Conservation (phyloP, 2,113 vertebrate genomes). For the Python bivittatus region DNA sequence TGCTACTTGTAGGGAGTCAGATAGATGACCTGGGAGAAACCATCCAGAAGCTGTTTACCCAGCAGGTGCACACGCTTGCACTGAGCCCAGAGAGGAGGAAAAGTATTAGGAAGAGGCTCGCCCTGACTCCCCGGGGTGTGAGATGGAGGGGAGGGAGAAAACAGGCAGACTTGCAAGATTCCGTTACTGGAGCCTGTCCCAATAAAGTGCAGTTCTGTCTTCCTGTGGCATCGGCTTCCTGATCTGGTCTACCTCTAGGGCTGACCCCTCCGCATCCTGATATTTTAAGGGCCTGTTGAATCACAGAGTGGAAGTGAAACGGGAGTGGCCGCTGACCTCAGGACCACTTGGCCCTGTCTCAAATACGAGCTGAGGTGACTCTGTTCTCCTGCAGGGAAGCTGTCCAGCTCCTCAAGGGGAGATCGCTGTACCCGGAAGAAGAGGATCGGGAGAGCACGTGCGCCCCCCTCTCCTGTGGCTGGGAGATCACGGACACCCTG, state of each 20-base stretch:
- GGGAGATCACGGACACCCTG: constrained; percentile 74
- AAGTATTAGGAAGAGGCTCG: background rate
- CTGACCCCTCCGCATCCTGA: background rate
- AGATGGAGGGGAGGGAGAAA: background rate
- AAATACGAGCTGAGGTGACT: background rate
- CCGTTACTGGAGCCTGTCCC: background rate
- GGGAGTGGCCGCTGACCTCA: background rate
- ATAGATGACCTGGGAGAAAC: background rate
- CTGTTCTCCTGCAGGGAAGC: constrained; percentile 67
- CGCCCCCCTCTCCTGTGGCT: constrained; percentile 73
- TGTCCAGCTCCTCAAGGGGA: constrained; percentile 57
- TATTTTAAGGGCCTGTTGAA: background rate
- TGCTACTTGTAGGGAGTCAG: background rate
- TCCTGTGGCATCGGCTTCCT: background rate
- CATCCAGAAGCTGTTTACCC: background rate
- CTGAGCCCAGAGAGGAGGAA: background rate
- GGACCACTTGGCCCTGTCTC: background rate
- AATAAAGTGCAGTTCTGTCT: background rate
- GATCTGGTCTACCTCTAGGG: background rate
- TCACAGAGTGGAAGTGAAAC: background rate
- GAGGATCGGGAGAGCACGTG: constrained; percentile 63
- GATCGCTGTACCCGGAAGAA: constrained; percentile 42
- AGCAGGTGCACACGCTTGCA: background rate
- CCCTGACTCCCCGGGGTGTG: background rate
- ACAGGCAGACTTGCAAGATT: background rate